A percentile compares a stretch with the other conserved stretches of the same genome.
phyloP scores from a whole-genome alignment of 23 tunicate species.

The Trididemnum nubilum region DNA sequence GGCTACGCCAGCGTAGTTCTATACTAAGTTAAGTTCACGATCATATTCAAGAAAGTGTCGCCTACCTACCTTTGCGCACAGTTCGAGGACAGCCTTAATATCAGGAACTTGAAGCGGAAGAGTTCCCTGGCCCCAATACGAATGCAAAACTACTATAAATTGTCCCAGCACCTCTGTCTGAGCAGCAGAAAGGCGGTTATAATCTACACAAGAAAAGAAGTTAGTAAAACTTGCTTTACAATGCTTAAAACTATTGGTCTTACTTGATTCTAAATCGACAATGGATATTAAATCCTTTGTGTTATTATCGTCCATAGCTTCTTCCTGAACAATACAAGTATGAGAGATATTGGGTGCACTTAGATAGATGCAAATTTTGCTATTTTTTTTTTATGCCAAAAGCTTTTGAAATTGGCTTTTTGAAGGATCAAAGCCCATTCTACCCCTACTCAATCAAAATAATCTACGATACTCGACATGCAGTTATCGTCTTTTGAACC shows the following conservation, averaged over 20 bases:
- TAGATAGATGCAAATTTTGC: background rate
- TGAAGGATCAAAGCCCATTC: too few species aligned
- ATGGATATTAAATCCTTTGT: slow-evolving; percentile 63
- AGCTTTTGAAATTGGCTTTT: too few species aligned
- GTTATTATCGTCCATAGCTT: slow-evolving; percentile 61
- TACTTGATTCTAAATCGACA: slow-evolving; percentile 81
- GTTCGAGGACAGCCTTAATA: slow-evolving; percentile 68
- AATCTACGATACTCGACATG: too few species aligned
- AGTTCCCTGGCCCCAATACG: slow-evolving; percentile 78
- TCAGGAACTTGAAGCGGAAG: slow-evolving; percentile 85
- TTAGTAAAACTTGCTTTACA: background rate
- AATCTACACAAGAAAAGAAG: slow-evolving; percentile 40
- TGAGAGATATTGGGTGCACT: too few species aligned
- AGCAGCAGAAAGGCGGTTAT: slow-evolving; percentile 51
- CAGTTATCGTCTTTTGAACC: too few species aligned
- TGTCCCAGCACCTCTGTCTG: slow-evolving; percentile 76
- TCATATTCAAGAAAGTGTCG: too few species aligned
- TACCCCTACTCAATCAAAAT: too few species aligned
- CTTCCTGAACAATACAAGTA: slow-evolving; percentile 38
- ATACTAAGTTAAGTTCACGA: too few species aligned
- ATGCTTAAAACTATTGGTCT: background rate
- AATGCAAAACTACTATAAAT: slow-evolving; percentile 57
- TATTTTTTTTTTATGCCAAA: background rate
- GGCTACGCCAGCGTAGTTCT: too few species aligned
- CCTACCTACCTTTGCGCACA: slow-evolving; percentile 66